Evolutionary conservation across 2,888 invertebrate genomes (phyloP).

Genomic region (Nymphalis c-album): DNA sequence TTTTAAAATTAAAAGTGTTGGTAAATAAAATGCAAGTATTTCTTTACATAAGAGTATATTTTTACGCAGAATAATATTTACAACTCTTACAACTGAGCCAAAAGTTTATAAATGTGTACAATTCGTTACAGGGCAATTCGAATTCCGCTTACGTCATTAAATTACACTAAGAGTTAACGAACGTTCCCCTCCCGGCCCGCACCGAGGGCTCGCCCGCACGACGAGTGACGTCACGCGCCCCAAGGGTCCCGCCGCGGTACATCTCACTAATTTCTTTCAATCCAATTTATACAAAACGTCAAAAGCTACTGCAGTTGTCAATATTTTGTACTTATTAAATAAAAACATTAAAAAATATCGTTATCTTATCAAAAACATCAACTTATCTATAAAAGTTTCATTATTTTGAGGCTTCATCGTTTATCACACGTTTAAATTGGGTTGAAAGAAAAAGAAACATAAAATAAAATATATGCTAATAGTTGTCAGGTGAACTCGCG

Average conservation of each 20-base stretch:
- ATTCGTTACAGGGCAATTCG: constrained; percentile 16
- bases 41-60: constrained; percentile 33
- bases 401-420: background rate
- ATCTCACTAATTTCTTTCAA: background rate
- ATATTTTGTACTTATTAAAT: background rate
- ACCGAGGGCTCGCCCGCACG: too few relatives aligned
- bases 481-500: background rate
- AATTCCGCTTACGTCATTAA: background rate
- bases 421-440: constrained; percentile 1
- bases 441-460: background rate
- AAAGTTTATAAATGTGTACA: constrained; percentile 28
- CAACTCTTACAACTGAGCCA: constrained; percentile 20
- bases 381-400: too few relatives aligned
- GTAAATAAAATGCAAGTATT: constrained; percentile 14
- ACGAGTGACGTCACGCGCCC: background rate
- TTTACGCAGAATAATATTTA: constrained; percentile 29
- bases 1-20: background rate
- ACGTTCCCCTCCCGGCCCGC: background rate
- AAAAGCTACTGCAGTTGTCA: background rate
- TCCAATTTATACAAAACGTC: constrained; percentile 8
- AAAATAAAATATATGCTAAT: background rate
- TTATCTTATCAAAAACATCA: too few relatives aligned
- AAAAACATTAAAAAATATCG: background rate
- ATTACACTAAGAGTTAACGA: background rate
- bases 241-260: background rate